These are phyloP conservation scores for Eupeodes luniger DNA, from an alignment of 2,888 invertebrate species.

Conservation along the genomic window DNA sequence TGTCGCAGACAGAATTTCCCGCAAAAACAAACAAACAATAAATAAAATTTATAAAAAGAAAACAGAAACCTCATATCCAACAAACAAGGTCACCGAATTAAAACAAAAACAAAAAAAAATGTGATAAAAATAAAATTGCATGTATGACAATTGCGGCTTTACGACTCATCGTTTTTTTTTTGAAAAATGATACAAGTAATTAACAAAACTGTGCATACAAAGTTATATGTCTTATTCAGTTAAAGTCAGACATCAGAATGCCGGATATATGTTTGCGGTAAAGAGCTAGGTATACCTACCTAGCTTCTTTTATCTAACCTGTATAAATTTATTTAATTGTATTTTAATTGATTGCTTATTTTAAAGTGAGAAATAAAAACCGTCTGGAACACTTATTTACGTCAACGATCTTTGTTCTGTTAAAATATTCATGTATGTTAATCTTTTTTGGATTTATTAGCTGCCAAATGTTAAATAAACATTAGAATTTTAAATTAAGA, in stretches of 20 bases:
- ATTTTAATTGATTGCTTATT: conserved; percentile 1
- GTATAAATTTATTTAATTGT: neutral
- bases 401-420: neutral
- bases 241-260: conserved; percentile 26
- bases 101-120: neutral
- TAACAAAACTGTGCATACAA: no score
- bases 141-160: conserved; percentile 12
- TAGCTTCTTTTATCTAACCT: neutral
- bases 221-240: neutral
- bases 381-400: neutral
- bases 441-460: neutral
- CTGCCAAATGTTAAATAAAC: neutral
- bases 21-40: conserved; percentile 1
- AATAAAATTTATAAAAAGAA: no score
- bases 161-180: neutral
- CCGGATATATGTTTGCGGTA: conserved; percentile 34
- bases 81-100: conserved; percentile 55
- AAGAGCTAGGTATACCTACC: neutral
- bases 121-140: neutral
- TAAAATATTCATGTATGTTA: neutral
- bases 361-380: neutral
- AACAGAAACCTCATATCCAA: conserved; percentile 4
- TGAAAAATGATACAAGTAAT: neutral
- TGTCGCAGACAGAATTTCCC: conserved; percentile 46
- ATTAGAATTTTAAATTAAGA: neutral